phyloP scores from a whole-genome alignment of 2,888 invertebrate species.

The Apeira syringaria region DNA sequence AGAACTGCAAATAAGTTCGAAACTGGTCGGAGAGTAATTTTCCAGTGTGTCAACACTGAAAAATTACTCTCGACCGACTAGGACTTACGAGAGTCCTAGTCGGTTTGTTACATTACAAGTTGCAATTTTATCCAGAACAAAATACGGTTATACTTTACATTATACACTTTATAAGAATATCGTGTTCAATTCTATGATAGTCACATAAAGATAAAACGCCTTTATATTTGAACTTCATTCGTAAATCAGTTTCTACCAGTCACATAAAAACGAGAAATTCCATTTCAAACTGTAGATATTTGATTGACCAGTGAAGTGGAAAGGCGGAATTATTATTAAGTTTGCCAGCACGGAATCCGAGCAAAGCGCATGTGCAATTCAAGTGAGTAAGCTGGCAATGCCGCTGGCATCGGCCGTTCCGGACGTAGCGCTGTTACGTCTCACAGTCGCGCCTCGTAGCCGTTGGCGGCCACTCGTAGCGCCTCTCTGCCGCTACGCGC shows the following conservation, averaged over 20 bases:
- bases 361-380: slow-evolving; percentile 68
- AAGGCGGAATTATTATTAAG: slow-evolving; percentile 46
- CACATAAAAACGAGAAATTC: slow-evolving; percentile 34
- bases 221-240: too few species aligned
- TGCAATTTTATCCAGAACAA: too few species aligned
- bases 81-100: too few species aligned
- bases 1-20: too few species aligned
- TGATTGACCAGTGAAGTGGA: slow-evolving; percentile 45
- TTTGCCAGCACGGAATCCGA: slow-evolving; percentile 41
- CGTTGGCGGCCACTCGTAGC: slow-evolving; percentile 56
- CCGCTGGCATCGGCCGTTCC: slow-evolving; percentile 26
- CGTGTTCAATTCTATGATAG: too few species aligned
- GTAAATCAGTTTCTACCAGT: slow-evolving; percentile 8
- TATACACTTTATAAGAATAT: too few species aligned
- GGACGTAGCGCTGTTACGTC: slow-evolving; percentile 7
- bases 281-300: slow-evolving; percentile 31
- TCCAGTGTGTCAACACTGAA: too few species aligned
- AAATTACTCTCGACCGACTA: too few species aligned
- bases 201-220: too few species aligned
- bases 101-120: too few species aligned
- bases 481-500: slow-evolving; percentile 38
- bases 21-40: too few species aligned
- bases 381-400: slow-evolving; percentile 42
- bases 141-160: too few species aligned
- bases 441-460: slow-evolving; percentile 58